A percentile compares a stretch with the other conserved stretches of the same genome.
Conservation (phyloP, 2,113 vertebrate species). For the Taxidea taxus region DNA sequence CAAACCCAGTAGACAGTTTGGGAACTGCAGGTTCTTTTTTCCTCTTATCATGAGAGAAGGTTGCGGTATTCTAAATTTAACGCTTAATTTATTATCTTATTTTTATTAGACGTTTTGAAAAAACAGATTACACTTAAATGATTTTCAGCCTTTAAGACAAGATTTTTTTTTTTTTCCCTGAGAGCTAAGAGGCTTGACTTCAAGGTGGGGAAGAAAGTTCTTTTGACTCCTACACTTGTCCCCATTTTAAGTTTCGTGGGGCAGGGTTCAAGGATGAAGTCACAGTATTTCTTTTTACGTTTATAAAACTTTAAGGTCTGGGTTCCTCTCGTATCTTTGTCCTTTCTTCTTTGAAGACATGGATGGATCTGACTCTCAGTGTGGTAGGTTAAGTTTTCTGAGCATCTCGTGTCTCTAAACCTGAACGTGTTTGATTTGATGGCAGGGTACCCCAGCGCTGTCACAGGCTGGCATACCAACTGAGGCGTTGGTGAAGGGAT, state of each 20-base stretch:
- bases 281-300: background rate
- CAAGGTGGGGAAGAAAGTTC: background rate
- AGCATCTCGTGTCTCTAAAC: background rate
- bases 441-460: constrained; percentile 94
- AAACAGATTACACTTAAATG: background rate
- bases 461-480: constrained; percentile 91
- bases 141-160: background rate
- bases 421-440: constrained; percentile 20
- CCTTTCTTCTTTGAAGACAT: background rate
- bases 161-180: background rate
- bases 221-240: background rate
- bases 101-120: constrained; percentile 34
- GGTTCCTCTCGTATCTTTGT: background rate
- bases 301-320: background rate
- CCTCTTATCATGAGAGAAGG: background rate
- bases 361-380: background rate
- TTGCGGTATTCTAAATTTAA: background rate
- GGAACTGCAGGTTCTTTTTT: background rate
- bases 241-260: background rate
- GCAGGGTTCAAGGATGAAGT: background rate
- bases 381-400: background rate
- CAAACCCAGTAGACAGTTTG: background rate
- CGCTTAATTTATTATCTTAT: background rate
- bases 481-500: constrained; percentile 91
- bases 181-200: background rate